These are phyloP conservation scores for Deroptyus accipitrinus DNA, from an alignment of 2,113 vertebrate genomes.

Conservation along the genomic window DNA sequence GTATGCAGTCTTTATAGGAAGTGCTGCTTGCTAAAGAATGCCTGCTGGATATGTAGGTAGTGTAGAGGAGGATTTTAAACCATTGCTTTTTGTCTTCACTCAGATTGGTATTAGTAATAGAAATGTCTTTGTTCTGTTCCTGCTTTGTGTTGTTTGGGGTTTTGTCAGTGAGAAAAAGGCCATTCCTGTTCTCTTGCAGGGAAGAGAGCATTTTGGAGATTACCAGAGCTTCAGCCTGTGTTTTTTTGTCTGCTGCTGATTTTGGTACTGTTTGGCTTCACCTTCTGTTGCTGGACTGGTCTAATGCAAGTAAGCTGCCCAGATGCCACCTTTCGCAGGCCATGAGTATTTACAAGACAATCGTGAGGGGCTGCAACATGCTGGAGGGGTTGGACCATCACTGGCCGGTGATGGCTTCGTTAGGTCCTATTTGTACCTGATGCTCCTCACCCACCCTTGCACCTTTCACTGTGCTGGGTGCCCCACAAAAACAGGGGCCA, in stretches of 20 bases:
- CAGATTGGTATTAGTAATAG: neutral
- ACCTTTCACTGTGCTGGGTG: neutral
- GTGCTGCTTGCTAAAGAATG: neutral
- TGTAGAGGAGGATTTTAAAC: neutral
- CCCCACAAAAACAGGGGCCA: constrained; percentile 3
- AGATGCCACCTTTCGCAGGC: neutral
- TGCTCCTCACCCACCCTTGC: neutral
- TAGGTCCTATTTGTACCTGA: constrained; percentile 54
- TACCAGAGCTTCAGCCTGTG: neutral
- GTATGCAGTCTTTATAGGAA: neutral
- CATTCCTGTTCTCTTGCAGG: neutral
- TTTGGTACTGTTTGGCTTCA: constrained; percentile 44
- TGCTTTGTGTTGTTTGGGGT: neutral
- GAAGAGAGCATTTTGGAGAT: neutral
- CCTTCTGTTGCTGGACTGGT: constrained; percentile 6
- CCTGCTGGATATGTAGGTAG: neutral
- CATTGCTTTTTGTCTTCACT: neutral
- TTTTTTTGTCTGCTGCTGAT: neutral
- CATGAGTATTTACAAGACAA: constrained; percentile 46
- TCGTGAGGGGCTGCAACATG: neutral
- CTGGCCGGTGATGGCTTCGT: constrained; percentile 61
- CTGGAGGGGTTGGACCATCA: constrained; percentile 27
- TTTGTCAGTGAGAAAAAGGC: neutral
- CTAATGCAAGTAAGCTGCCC: neutral
- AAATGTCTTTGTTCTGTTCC: neutral